These are phyloP conservation scores for Archips xylosteana DNA, from an alignment of 2,888 invertebrate species.

Conservation along the genomic window DNA sequence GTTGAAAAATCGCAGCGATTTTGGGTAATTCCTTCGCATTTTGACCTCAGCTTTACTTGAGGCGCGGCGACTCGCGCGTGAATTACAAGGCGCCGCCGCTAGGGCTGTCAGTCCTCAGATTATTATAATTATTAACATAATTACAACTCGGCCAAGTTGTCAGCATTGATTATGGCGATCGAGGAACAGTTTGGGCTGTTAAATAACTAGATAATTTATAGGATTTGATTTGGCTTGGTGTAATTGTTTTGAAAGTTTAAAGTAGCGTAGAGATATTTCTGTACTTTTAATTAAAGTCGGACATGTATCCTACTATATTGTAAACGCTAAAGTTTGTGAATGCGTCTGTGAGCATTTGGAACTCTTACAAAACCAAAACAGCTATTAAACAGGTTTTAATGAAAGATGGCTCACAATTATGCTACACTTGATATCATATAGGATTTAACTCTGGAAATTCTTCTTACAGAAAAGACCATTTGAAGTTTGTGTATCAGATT, in stretches of 20 bases:
- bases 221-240: slow-evolving; percentile 1
- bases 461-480: no score
- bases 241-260: background rate
- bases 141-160: slow-evolving; percentile 28
- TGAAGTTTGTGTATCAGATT: no score
- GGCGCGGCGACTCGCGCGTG: slow-evolving; percentile 32
- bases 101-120: slow-evolving; percentile 55
- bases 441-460: no score
- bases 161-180: slow-evolving; percentile 24
- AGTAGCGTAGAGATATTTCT: background rate
- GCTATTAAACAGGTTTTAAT: no score
- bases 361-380: no score
- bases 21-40: background rate
- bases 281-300: background rate
- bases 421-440: no score
- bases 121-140: slow-evolving; percentile 31
- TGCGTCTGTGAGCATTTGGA: no score
- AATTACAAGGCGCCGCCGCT: slow-evolving; percentile 56
- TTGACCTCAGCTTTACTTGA: background rate
- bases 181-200: slow-evolving; percentile 17
- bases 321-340: no score
- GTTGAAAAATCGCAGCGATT: background rate
- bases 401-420: no score
- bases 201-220: slow-evolving; percentile 26
- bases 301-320: no score